Evolutionary conservation across 2,888 invertebrate genomes (phyloP), one percentile per base, ranked within the genome.

Genomic region (Acanthosoma haemorrhoidale): DNA sequence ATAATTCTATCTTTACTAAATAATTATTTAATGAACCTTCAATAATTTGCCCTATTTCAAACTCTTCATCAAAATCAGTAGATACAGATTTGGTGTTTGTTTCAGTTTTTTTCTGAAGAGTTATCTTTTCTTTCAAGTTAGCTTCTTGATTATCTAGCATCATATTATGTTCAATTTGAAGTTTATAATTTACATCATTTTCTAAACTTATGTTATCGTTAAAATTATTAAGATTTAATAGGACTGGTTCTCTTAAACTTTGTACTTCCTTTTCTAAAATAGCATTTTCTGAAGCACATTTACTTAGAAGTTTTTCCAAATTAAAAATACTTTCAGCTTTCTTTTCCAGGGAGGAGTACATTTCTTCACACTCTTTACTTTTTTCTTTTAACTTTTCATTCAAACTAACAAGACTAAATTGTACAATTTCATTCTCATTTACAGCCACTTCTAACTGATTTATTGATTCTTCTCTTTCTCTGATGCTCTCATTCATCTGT

Each of bases 251-350:
- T 31, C 38, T 43, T 15, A 67, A 34, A 31, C n/a, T n/a, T 51
- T 51, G 31, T 13, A 32, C 36, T 13, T 67, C 57, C 31, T 67
- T 39, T 57, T 67, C 51, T 21, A 67, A 31, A 67, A 18, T 18
- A 32, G 34, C 34, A 31, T 67, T 67, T 29, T 67, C 67, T 11
- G 67, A 32, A 18, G 18, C 51, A 34, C 25, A 15, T 38, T 67
- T 43, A 57, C 29, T 41, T 4, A 67, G n/a, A 41, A 31, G 21
- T 67, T 67, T 67, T 21, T 67, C 67, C 9, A 67, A 51, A 29
- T 29, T 9, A 18, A 34, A 67, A 57, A 67, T 67, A 3, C n/a
- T 43, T 57, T 67, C 67, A 25, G 57, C 36, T 34, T 67, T 67
- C 29, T 43, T 57, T 34, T 67, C 32, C 8, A 67, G 18, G 2